Conservation (phyloP, 1,140 invertebrate genomes). For the Zaprionus camerounensis region DNA sequence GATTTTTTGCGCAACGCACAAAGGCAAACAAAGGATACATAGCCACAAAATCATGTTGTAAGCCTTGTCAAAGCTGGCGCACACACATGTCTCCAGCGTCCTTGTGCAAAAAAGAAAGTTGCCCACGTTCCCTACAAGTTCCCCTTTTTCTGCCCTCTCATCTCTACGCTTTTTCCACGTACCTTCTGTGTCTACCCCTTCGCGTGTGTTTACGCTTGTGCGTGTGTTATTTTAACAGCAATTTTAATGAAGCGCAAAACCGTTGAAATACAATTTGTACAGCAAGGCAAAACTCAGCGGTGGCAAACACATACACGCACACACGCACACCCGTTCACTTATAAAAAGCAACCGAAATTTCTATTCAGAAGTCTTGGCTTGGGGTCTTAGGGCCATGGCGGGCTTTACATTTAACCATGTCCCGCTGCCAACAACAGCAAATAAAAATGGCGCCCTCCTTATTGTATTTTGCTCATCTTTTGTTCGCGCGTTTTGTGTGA, state of each 20-base stretch:
- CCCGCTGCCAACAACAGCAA: slow-evolving; percentile 52
- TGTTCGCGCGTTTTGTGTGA: slow-evolving; percentile 67
- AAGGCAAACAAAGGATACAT: slow-evolving; percentile 62
- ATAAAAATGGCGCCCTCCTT: slow-evolving; percentile 60
- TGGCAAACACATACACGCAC: background rate
- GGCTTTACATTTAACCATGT: slow-evolving; percentile 23
- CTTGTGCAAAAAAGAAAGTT: slow-evolving; percentile 53
- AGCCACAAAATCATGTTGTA: slow-evolving; percentile 82
- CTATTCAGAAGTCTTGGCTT: slow-evolving; percentile 14
- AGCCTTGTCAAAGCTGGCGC: slow-evolving; percentile 63
- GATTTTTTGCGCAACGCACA: slow-evolving; percentile 47
- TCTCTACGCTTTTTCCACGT: too few relatives aligned
- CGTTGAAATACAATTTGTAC: slow-evolving; percentile 81
- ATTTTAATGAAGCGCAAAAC: slow-evolving; percentile 82
- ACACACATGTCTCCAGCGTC: slow-evolving; percentile 57
- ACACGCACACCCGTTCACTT: background rate
- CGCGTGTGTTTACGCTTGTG: slow-evolving; percentile 47
- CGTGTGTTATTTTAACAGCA: slow-evolving; percentile 82
- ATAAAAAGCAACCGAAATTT: slow-evolving; percentile 14
- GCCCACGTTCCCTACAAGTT: slow-evolving; percentile 4
- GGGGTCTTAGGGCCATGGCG: slow-evolving; percentile 14
- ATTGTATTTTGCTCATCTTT: slow-evolving; percentile 45
- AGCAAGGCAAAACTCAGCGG: slow-evolving; percentile 46
- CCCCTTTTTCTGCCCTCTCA: too few relatives aligned
- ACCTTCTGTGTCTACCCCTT: background rate